phyloP scores from a whole-genome alignment of 2,113 vertebrate genomes.

The Phaethornis superciliosus region DNA sequence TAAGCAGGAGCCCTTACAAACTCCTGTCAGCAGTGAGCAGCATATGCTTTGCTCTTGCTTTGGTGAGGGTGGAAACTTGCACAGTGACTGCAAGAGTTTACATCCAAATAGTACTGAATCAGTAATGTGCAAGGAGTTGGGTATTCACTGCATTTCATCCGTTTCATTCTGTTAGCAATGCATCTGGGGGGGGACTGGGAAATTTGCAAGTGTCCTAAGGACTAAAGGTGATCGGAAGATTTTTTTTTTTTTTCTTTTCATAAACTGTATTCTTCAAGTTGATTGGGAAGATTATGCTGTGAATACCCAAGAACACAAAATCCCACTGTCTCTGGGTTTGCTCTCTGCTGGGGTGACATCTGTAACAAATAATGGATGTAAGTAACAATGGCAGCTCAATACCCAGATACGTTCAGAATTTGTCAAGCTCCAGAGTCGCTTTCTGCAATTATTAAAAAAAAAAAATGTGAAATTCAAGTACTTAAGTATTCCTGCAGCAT shows the following conservation, averaged over 20 bases:
- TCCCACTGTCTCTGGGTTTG: neutral
- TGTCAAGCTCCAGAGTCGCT: neutral
- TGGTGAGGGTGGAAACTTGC: slow-evolving; percentile 45
- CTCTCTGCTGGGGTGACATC: neutral
- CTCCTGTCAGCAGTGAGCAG: neutral
- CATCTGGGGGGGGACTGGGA: neutral
- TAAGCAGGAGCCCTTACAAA: neutral
- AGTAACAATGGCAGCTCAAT: neutral
- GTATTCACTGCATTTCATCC: neutral
- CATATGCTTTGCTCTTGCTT: neutral
- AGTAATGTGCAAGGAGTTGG: neutral
- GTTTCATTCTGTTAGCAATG: neutral
- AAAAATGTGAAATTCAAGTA: neutral
- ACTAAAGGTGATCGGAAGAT: neutral
- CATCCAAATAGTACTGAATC: neutral
- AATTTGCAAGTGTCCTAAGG: neutral
- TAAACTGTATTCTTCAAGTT: neutral
- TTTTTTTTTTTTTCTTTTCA: neutral
- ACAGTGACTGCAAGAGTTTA: slow-evolving; percentile 12
- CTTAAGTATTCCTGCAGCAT: neutral
- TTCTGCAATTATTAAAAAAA: neutral
- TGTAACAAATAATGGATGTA: neutral
- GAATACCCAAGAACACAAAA: neutral
- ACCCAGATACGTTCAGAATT: neutral
- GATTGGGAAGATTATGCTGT: neutral